Percentiles rank a stretch among this genome's conserved stretches.
These are phyloP conservation scores for Euwallacea fornicatus DNA, from an alignment of 1,140 invertebrate species.

Conservation along the genomic window DNA sequence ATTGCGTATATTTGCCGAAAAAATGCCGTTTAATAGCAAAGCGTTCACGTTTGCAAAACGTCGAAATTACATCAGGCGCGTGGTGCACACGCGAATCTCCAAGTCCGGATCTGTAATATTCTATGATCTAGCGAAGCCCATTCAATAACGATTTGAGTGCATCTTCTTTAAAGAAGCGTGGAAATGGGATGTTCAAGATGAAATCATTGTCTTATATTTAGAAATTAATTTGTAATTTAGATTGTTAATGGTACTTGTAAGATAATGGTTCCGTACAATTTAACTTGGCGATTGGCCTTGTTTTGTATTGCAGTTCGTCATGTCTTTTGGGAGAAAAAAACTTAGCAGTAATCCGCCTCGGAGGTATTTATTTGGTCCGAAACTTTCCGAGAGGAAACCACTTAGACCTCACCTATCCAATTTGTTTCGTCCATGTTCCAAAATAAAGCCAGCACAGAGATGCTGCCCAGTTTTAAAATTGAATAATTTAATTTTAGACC, in stretches of 20 bases:
- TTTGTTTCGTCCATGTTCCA: slow-evolving; percentile 1
- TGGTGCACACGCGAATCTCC: too few species aligned
- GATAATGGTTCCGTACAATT: background rate
- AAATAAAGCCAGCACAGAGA: slow-evolving; percentile 3
- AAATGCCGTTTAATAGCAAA: too few species aligned
- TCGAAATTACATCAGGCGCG: too few species aligned
- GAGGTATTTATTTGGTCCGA: slow-evolving; percentile 4
- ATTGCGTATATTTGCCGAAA: too few species aligned
- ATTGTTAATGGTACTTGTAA: background rate
- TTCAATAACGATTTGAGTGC: background rate
- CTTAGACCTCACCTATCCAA: slow-evolving; percentile 4
- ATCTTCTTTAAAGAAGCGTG: background rate
- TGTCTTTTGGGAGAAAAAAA: background rate
- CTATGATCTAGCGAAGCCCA: slow-evolving; percentile 4
- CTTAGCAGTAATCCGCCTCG: background rate
- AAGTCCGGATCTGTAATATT: background rate
- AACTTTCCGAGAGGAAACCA: background rate
- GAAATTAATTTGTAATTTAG: slow-evolving; percentile 14
- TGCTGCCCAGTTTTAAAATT: background rate
- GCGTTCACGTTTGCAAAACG: too few species aligned
- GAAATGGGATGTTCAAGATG: background rate
- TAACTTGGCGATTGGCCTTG: background rate
- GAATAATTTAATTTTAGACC: slow-evolving; percentile 6
- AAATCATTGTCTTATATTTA: slow-evolving; percentile 19
- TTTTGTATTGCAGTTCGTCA: background rate